A percentile compares a stretch with the other conserved stretches of the same genome.
These are phyloP conservation scores for Desmophyllum pertusum DNA, from an alignment of 92 coral and sea anemone species.

Conservation along the genomic window DNA sequence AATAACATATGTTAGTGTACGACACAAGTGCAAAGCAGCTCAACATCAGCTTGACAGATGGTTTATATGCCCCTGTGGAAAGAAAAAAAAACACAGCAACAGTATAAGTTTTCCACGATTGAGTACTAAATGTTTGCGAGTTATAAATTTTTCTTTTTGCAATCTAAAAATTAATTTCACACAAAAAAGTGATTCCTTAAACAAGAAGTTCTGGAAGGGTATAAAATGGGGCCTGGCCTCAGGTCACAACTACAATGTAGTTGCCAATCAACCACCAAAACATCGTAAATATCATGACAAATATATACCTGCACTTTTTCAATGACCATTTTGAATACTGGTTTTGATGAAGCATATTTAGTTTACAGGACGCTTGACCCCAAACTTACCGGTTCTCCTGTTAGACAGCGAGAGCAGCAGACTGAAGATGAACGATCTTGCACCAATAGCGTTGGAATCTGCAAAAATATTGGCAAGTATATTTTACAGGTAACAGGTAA, in stretches of 20 bases:
- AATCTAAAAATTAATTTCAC: too few relatives aligned
- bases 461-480: background rate
- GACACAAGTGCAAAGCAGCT: background rate
- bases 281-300: too few relatives aligned
- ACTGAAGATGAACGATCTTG: background rate
- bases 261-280: too few relatives aligned
- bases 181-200: too few relatives aligned
- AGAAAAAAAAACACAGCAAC: background rate
- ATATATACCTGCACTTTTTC: too few relatives aligned
- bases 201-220: too few relatives aligned
- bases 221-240: too few relatives aligned
- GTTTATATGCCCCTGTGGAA: conserved; percentile 37
- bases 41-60: conserved; percentile 17
- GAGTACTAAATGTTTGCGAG: background rate
- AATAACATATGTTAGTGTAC: background rate
- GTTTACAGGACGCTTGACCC: too few relatives aligned
- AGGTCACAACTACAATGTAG: too few relatives aligned
- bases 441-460: background rate
- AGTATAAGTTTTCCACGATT: background rate
- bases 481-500: too few relatives aligned
- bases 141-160: too few relatives aligned
- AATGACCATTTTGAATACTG: background rate
- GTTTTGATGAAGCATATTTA: too few relatives aligned
- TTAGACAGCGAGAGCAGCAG: conserved; percentile 53
- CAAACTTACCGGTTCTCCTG: conserved; percentile 68